These are phyloP conservation scores for Patella ulyssiponensis DNA, from an alignment of 2,888 invertebrate genomes.

Conservation along the genomic window DNA sequence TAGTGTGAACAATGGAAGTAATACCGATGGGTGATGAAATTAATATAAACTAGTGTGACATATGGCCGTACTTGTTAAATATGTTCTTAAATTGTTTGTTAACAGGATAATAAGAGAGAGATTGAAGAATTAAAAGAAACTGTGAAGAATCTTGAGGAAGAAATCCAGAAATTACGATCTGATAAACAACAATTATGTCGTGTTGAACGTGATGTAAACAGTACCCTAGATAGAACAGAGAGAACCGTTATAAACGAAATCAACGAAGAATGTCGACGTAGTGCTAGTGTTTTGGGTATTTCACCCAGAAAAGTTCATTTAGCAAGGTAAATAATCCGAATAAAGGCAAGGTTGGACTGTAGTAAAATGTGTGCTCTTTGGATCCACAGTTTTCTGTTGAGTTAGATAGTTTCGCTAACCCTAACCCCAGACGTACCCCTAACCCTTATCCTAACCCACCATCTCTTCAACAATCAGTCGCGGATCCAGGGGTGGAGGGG, in stretches of 20 bases:
- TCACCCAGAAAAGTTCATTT: constrained; percentile 59
- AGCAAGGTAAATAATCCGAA: constrained; percentile 46
- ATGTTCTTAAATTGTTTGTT: background rate
- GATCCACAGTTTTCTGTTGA: no score
- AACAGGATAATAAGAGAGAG: constrained; percentile 61
- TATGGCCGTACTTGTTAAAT: no score
- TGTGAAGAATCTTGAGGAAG: constrained; percentile 59
- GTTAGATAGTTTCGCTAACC: no score
- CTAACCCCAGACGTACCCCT: background rate
- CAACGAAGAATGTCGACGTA: constrained; percentile 66
- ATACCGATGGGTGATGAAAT: no score
- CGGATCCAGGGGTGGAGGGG: no score
- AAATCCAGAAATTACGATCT: constrained; percentile 49
- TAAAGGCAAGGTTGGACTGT: background rate
- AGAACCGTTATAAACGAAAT: constrained; percentile 63
- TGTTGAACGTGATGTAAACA: constrained; percentile 51
- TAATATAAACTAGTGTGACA: no score
- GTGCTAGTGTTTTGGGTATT: constrained; percentile 59
- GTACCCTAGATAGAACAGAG: constrained; percentile 55
- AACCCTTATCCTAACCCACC: no score
- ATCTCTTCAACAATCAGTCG: no score
- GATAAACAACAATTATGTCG: constrained; percentile 48
- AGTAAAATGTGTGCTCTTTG: no score
- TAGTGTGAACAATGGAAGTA: no score
- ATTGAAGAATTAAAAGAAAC: constrained; percentile 56